Base-by-base conservation (phyloP, 2,888 invertebrate species). In the Zhuqinia jingwanae region DNA sequence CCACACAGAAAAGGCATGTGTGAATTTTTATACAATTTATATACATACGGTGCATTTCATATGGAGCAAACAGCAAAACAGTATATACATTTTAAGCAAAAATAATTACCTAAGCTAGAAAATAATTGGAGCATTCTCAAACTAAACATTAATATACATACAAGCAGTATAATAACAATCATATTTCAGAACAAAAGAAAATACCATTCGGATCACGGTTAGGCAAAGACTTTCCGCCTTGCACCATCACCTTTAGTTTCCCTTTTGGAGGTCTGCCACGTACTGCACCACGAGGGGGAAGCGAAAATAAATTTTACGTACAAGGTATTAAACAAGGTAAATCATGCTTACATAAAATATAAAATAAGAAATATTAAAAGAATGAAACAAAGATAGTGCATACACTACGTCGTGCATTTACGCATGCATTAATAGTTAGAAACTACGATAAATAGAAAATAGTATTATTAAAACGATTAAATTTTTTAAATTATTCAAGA, bases 251-350 rank as follows among this genome's bases (percentile, higher is more conserved):
- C 82, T 89, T 90, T 53, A 93, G 92, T 84, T 89, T 91, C 90
- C 93, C 93, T 89, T 92, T 92, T 58, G 92, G 92, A 84, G 92
- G 92, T 91, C 92, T 92, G 89, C 92, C 92, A 90, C 92, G 92
- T 92, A 93, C 93, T 93, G 92, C 27, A 36, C 13, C 8, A 13
- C n/a, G n/a, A n/a, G n/a, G n/a, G 30, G 27, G 30, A 13, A 68
- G 68, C 20, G 68, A 22, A 68, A 22, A 68, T 13, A 47, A n/a
- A n/a, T n/a, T n/a, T n/a, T 70, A 70, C 1, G 25, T 53, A 53
- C 10, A 30, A n/a, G 30, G 53, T 25, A 25, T 25, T 20, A 77
- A 45, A 17, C n/a, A n/a, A n/a, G n/a, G n/a, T n/a, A 60, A 25
- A 20, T 65, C 80, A 53, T 76, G 76, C 76, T 20, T 50, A 17